Base-by-base conservation (phyloP, 2,113 vertebrate species). In the Gobio gobio region DNA sequence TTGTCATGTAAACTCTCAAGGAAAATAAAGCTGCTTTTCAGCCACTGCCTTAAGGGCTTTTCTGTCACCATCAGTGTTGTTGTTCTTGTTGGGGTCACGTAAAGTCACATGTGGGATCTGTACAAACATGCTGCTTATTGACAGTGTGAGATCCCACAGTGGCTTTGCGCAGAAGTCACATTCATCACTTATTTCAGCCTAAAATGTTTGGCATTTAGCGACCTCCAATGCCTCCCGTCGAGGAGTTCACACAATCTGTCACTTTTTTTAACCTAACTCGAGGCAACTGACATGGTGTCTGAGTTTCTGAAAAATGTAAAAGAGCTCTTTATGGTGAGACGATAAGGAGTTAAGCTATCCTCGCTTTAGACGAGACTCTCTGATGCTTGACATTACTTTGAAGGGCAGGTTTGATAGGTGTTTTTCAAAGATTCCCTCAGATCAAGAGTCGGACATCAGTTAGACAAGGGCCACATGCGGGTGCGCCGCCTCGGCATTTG, bases 371-470 rank as follows among this genome's bases (percentile, higher is more conserved):
- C 61, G 20, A 68, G 70, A 72, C 47, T 77, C 77, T 87, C 78
- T 84, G 86, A 89, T 88, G 74, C 78, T 54, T 45, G 79, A 36
- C 80, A 72, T 51, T 54, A 82, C 80, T 86, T 81, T 87, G 75
- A 87, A 85, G 88, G 88, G 83, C 88, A 88, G 91, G 91, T 94
- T 94, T 94, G 92, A 94, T 93, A 91, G 92, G 91, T 91, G 88
- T 88, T 93, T 93, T 94, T 94, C 93, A 94, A 94, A 95, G 92
- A 92, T 92, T 91, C 92, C 51, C 92, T 93, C 91, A 92, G 93
- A 93, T 92, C 90, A 92, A 89, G 87, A 83, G 90, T 58, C 45
- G 49, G 58, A 61, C 78, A 74, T 61, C 51, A 75, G 85, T 80
- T 33, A 58, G 61, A 77, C 75, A 59, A 43, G 73, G 74, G 86